These are phyloP conservation scores for Platyrinchus mystaceus DNA, from an alignment of 2,797 vertebrate genomes.

Conservation along the genomic window DNA sequence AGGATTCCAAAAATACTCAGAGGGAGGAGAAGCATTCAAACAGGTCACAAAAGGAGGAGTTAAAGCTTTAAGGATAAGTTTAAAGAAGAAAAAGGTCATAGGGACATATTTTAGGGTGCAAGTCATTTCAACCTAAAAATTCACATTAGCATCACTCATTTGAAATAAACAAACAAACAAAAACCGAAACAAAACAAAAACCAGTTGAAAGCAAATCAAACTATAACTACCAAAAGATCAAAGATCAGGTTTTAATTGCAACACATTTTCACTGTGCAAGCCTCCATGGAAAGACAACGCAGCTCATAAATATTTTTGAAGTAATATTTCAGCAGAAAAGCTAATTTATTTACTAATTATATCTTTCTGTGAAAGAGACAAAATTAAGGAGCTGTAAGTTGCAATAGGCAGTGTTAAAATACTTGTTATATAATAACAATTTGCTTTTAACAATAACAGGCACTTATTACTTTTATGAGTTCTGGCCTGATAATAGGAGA, in stretches of 20 bases:
- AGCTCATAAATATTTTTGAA: conserved; percentile 69
- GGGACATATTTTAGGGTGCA: not conserved
- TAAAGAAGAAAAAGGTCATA: not conserved
- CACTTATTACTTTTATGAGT: conserved; percentile 73
- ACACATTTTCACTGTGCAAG: conserved; percentile 31
- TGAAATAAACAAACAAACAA: not conserved
- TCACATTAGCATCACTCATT: not conserved
- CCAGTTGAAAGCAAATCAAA: conserved; percentile 19
- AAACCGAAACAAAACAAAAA: not conserved
- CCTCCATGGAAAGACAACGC: conserved; percentile 56
- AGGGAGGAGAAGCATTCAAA: not conserved
- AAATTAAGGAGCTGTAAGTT: conserved; percentile 72
- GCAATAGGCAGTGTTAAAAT: conserved; percentile 68
- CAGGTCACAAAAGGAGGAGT: not conserved
- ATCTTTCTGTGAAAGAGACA: conserved; percentile 64
- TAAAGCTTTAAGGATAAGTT: not conserved
- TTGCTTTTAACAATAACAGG: conserved; percentile 73
- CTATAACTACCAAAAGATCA: conserved; percentile 48
- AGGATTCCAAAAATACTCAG: not conserved
- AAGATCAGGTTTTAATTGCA: conserved; percentile 69
- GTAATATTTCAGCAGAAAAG: conserved; percentile 72
- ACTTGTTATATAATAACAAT: conserved; percentile 71
- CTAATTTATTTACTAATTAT: conserved; percentile 77
- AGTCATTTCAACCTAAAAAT: not conserved
- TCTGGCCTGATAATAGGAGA: conserved; percentile 72